A percentile compares a stretch with the other conserved stretches of the same genome.
phyloP scores from a whole-genome alignment of 2,797 vertebrate genomes.

The Steatocranus sp. region DNA sequence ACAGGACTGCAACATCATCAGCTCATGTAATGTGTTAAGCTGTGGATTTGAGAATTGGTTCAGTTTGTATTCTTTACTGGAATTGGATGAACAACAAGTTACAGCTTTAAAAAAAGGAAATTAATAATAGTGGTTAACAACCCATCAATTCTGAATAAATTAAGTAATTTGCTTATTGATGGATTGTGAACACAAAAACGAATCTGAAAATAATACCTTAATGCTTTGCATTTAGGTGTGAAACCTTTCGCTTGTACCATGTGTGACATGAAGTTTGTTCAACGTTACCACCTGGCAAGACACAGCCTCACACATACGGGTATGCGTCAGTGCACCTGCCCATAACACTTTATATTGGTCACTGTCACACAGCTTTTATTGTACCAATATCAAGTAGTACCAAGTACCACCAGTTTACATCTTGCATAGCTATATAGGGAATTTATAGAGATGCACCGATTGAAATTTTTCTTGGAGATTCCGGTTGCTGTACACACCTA shows the following conservation, averaged over 20 bases:
- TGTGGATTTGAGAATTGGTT: conserved; percentile 65
- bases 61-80: conserved; percentile 17
- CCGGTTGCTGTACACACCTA: neutral
- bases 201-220: conserved; percentile 57
- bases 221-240: conserved; percentile 83
- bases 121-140: conserved; percentile 57
- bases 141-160: conserved; percentile 61
- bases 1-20: conserved; percentile 66
- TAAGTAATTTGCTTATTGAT: conserved; percentile 44
- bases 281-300: conserved; percentile 92
- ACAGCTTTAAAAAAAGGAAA: neutral
- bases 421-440: neutral
- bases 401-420: neutral
- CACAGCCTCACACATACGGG: conserved; percentile 89
- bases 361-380: neutral
- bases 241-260: conserved; percentile 90
- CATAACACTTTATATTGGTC: conserved; percentile 25
- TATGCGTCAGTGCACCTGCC: conserved; percentile 65
- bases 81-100: neutral
- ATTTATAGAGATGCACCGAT: neutral
- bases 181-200: conserved; percentile 57
- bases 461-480: neutral
- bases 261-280: conserved; percentile 94
- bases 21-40: conserved; percentile 74
- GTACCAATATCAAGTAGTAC: neutral